A percentile compares a stretch with the other conserved stretches of the same genome.
phyloP scores from a whole-genome alignment of 2,797 vertebrate species.

The Alcedo atthis region DNA sequence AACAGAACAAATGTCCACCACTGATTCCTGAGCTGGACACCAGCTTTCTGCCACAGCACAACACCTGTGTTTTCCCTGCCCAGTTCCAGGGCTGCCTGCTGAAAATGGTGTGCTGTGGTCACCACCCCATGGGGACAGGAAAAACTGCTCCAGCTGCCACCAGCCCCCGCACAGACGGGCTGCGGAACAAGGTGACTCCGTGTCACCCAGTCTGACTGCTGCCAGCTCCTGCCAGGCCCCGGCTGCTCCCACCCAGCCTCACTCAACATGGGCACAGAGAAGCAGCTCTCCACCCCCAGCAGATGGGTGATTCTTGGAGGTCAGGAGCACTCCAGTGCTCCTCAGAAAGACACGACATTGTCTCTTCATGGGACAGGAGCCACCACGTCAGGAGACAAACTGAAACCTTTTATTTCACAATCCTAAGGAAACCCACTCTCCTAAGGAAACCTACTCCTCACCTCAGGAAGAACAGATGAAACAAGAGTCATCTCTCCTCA shows the following conservation, averaged over 20 bases:
- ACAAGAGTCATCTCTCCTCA: fast-evolving
- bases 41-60: fast-evolving
- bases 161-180: fast-evolving
- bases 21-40: fast-evolving
- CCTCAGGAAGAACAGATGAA: background rate
- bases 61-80: background rate
- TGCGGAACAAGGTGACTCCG: background rate
- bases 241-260: background rate
- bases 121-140: fast-evolving
- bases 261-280: fast-evolving
- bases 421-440: background rate
- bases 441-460: background rate
- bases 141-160: background rate
- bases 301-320: background rate
- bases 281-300: background rate
- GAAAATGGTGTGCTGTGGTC: conserved; percentile 29
- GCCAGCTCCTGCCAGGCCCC: background rate
- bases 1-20: fast-evolving
- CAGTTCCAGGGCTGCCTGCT: conserved; percentile 62
- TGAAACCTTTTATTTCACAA: fast-evolving
- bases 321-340: background rate
- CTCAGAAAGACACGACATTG: fast-evolving
- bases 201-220: background rate
- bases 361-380: background rate
- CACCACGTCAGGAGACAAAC: fast-evolving